Evolutionary conservation across 1,140 invertebrate genomes (phyloP).

Genomic region (Uloborus diversus): DNA sequence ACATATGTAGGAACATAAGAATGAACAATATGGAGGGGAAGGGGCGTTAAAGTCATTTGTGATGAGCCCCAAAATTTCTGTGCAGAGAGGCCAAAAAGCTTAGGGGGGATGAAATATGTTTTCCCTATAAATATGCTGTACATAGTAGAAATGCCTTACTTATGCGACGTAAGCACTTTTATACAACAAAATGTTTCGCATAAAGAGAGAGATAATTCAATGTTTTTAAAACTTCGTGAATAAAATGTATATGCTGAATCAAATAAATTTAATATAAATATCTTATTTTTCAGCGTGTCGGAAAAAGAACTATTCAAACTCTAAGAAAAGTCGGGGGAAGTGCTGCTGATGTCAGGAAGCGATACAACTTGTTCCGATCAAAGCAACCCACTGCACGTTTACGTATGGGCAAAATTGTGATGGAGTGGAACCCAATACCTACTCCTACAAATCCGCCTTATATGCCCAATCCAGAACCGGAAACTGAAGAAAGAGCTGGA

Average conservation of each 20-base stretch:
- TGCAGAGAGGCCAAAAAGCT: too few relatives aligned
- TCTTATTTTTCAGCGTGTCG: slow-evolving; percentile 74
- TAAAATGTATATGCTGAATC: not conserved
- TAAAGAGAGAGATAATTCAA: too few relatives aligned
- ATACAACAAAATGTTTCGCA: too few relatives aligned
- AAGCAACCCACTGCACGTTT: slow-evolving; percentile 39
- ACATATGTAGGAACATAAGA: too few relatives aligned
- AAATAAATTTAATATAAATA: not conserved
- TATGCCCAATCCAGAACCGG: not conserved
- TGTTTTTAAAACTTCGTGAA: too few relatives aligned
- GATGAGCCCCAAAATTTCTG: too few relatives aligned
- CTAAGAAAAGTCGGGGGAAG: slow-evolving; percentile 31
- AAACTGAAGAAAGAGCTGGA: not conserved
- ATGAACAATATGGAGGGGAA: too few relatives aligned
- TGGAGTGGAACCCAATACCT: slow-evolving; percentile 25
- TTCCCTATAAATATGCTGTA: too few relatives aligned
- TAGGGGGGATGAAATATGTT: too few relatives aligned
- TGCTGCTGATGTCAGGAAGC: slow-evolving; percentile 28
- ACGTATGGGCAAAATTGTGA: slow-evolving; percentile 21
- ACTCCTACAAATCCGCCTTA: not conserved
- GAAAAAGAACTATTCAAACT: slow-evolving; percentile 68
- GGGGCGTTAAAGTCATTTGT: too few relatives aligned
- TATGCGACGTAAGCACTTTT: too few relatives aligned
- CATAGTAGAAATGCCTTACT: too few relatives aligned
- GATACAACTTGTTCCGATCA: slow-evolving; percentile 27